phyloP scores from a whole-genome alignment of 2,113 vertebrate genomes.

The Scartelaos histophorus region DNA sequence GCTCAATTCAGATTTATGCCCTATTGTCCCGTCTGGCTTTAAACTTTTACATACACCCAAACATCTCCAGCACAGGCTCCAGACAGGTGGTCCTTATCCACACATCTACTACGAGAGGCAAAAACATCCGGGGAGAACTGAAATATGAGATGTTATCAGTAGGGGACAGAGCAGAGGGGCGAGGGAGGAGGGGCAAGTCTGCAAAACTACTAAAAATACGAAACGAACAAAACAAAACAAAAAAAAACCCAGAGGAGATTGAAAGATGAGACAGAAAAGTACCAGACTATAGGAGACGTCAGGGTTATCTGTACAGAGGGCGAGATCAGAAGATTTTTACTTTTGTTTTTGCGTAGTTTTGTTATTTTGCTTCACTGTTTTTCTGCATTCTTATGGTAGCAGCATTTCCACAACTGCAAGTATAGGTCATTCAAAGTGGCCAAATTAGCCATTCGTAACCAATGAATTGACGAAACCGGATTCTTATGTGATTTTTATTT shows the following conservation, averaged over 20 bases:
- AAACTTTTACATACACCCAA: conserved; percentile 58
- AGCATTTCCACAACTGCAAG: too few species aligned
- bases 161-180: conserved; percentile 11
- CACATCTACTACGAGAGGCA: conserved; percentile 42
- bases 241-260: too few species aligned
- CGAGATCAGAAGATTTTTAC: too few species aligned
- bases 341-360: too few species aligned
- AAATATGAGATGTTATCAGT: conserved; percentile 46
- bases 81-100: conserved; percentile 76
- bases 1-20: conserved; percentile 58
- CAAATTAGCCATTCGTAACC: too few species aligned
- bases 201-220: conserved; percentile 1
- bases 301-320: too few species aligned
- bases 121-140: conserved; percentile 46
- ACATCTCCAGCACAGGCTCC: conserved; percentile 40
- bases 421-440: too few species aligned
- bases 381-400: too few species aligned
- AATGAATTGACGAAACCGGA: too few species aligned
- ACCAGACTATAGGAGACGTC: conserved; percentile 22
- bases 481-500: too few species aligned
- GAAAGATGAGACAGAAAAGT: conserved; percentile 33
- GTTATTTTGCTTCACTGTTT: too few species aligned
- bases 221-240: conserved; percentile 5
- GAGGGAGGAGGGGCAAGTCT: conserved; percentile 43
- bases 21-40: conserved; percentile 33